These are phyloP conservation scores for Myotis daubentonii DNA, from an alignment of 2,797 vertebrate species.

Conservation along the genomic window DNA sequence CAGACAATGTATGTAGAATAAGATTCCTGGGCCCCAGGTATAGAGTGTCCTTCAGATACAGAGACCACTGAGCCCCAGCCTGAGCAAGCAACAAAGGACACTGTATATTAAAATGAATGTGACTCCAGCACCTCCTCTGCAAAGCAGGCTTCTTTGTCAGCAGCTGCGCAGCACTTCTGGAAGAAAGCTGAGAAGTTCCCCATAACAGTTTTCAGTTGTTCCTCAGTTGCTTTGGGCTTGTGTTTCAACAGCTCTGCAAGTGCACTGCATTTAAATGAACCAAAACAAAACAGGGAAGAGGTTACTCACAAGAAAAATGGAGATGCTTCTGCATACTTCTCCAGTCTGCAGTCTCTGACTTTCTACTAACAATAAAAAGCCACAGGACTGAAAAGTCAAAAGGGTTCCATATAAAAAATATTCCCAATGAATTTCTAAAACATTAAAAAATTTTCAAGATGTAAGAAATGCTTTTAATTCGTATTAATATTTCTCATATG, in stretches of 20 bases:
- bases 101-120: background rate
- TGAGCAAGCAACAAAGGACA: background rate
- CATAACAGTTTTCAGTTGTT: constrained; percentile 73
- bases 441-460: constrained; percentile 80
- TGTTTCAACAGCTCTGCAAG: constrained; percentile 84
- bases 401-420: constrained; percentile 80
- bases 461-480: constrained; percentile 83
- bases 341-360: constrained; percentile 79
- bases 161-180: constrained; percentile 78
- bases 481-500: constrained; percentile 79
- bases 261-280: constrained; percentile 71
- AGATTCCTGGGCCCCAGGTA: background rate
- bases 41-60: background rate
- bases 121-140: constrained; percentile 70
- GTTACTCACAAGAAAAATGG: background rate
- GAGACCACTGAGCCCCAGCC: background rate
- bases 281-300: background rate
- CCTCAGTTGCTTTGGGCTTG: constrained; percentile 81
- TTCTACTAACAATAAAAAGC: constrained; percentile 70
- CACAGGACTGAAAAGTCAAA: constrained; percentile 83
- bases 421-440: constrained; percentile 81
- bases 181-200: constrained; percentile 67
- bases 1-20: background rate
- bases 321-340: constrained; percentile 65
- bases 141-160: constrained; percentile 55